Percentiles rank a stretch among this genome's conserved stretches.
Conservation (phyloP, 1,140 invertebrate genomes). For the Drosophila cardini region DNA sequence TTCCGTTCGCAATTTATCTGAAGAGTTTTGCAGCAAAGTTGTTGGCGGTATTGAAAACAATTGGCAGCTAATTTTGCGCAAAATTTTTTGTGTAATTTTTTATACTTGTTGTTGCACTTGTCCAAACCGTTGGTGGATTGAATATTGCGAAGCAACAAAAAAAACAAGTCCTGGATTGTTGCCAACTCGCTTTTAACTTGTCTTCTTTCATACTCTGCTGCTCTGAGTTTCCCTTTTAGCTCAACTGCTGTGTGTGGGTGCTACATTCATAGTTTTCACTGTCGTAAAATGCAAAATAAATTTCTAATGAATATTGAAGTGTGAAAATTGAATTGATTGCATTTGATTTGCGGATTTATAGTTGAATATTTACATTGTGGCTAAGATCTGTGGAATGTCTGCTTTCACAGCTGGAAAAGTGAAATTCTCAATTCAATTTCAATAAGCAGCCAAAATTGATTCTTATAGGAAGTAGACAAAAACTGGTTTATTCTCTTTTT, state of each 20-base stretch:
- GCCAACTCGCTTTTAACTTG: conserved; percentile 11
- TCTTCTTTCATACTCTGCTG: background rate
- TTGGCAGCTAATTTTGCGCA: conserved; percentile 81
- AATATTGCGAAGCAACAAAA: conserved; percentile 5
- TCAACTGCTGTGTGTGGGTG: conserved; percentile 2
- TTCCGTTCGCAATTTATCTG: conserved; percentile 77
- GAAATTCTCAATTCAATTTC: conserved; percentile 14
- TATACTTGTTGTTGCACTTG: conserved; percentile 35
- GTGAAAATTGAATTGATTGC: conserved; percentile 83
- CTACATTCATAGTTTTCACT: conserved; percentile 38
- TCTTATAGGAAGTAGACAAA: background rate
- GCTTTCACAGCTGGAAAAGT: conserved; percentile 8
- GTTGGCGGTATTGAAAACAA: conserved; percentile 72
- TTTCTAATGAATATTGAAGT: conserved; percentile 83
- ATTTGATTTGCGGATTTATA: conserved; percentile 79
- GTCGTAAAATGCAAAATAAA: conserved; percentile 79
- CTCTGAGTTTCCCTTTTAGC: background rate
- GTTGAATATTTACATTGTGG: conserved; percentile 73
- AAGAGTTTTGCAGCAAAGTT: conserved; percentile 50
- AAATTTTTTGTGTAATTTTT: conserved; percentile 78
- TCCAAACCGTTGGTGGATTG: conserved; percentile 23
- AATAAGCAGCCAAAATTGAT: conserved; percentile 4
- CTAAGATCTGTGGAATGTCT: conserved; percentile 19
- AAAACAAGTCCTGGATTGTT: conserved; percentile 47
- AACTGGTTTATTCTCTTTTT: background rate